Evolutionary conservation across 2,113 vertebrate genomes (phyloP), one percentile per base, ranked within the genome.

Genomic region (Collichthys lucidus): DNA sequence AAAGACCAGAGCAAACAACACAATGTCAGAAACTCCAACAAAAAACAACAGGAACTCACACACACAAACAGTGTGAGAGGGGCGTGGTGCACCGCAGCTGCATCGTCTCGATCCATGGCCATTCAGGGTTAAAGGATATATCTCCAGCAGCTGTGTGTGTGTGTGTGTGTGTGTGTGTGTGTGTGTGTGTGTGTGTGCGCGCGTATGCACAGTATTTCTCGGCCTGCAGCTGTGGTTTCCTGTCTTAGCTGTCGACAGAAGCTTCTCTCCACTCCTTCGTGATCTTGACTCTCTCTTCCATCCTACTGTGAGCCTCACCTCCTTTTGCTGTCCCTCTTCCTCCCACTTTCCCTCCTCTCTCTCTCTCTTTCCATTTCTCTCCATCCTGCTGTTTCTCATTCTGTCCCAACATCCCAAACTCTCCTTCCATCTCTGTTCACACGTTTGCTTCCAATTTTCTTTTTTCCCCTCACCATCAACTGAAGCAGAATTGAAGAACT

Each of bases 191-290:
- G 3, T 26, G 26, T 26, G 26, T 26, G 69, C 64, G 74, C 67
- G 74, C 35, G 74, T 31, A 8, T 40, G 35, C 35, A 9, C 35
- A 73, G 3, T 55, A 15, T 24, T 49, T 86, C 61, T 78, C 75
- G 0, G 40, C 68, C 76, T 86, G 88, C 95, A 95, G 95, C 94
- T 95, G 95, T 84, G 89, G 89, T 90, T 95, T 95, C 92, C 95
- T 91, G 90, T 94, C 91, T 74, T 56, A 57, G 81, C 64, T 93
- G 93, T 92, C 74, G 78, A 94, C 92, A 94, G 90, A 85, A 88
- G 81, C 80, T 82, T 91, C 80, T 91, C 88, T 94, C 91, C 90
- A 82, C 83, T 88, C 86, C 83, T 83, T 88, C 77, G 78, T 67
- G 71, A 84, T 89, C 85, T 79, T 2, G 20, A 88, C 72, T 81